phyloP scores from a whole-genome alignment of 2,113 vertebrate genomes.

The Hoplias malabaricus region DNA sequence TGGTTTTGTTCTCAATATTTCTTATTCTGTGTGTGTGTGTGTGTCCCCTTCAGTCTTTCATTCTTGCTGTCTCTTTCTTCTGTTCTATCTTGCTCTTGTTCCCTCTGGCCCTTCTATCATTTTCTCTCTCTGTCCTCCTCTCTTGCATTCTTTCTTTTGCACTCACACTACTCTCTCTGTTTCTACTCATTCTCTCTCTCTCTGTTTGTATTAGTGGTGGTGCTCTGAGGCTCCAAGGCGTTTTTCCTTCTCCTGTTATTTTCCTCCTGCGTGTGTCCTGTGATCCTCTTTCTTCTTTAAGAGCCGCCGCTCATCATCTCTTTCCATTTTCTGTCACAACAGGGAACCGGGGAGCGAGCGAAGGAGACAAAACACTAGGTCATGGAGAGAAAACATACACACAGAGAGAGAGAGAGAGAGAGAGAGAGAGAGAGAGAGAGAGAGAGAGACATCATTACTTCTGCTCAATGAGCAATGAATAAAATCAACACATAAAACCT shows the following conservation, averaged over 20 bases:
- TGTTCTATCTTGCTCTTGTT: not conserved
- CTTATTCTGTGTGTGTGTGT: too few species aligned
- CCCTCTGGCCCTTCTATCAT: not conserved
- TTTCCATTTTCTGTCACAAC: constrained; percentile 18
- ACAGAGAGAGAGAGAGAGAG: not conserved
- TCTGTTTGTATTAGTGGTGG: not conserved
- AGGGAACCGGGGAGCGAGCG: not conserved
- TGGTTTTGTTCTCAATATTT: too few species aligned
- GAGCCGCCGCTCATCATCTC: not conserved
- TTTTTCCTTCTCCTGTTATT: not conserved
- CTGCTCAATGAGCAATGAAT: not conserved
- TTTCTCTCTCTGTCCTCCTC: not conserved
- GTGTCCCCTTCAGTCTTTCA: too few species aligned
- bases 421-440: too few species aligned
- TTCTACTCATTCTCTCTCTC: not conserved
- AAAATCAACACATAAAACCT: not conserved
- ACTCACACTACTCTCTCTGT: not conserved
- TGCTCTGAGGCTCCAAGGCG: not conserved
- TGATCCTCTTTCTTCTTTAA: constrained; percentile 6
- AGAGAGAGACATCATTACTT: not conserved
- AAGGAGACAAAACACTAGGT: not conserved
- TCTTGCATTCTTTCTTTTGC: not conserved
- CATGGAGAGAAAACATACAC: not conserved
- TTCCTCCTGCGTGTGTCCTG: not conserved
- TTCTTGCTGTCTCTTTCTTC: not conserved